Conservation (phyloP, 2,888 invertebrate genomes). For the Marronus borbonicus region DNA sequence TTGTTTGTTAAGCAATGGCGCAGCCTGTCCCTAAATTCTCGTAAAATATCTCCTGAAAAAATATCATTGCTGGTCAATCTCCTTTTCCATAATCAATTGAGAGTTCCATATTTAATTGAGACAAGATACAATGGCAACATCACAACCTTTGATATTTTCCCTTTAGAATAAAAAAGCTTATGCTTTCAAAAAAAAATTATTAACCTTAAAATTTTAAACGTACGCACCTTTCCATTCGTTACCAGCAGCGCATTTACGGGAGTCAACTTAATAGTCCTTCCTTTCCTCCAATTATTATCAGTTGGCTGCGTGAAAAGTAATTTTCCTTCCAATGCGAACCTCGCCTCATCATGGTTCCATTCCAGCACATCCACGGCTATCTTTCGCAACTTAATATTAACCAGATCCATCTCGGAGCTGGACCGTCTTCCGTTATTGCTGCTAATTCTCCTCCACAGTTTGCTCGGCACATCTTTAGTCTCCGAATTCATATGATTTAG, state of each 20-base stretch:
- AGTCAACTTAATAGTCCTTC: constrained; percentile 89
- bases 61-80: too few relatives aligned
- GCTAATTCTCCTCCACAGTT: constrained; percentile 91
- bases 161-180: background rate
- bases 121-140: too few relatives aligned
- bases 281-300: constrained; percentile 92
- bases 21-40: too few relatives aligned
- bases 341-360: constrained; percentile 95
- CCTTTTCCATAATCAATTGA: too few relatives aligned
- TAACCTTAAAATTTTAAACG: constrained; percentile 14
- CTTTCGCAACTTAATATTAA: constrained; percentile 91
- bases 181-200: background rate
- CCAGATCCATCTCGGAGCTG: constrained; percentile 89
- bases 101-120: too few relatives aligned
- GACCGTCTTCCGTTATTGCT: constrained; percentile 82
- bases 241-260: constrained; percentile 92
- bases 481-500: constrained; percentile 95
- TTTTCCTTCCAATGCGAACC: constrained; percentile 92
- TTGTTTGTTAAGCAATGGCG: too few relatives aligned
- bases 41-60: too few relatives aligned
- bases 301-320: constrained; percentile 90
- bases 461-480: constrained; percentile 92
- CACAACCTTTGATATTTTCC: too few relatives aligned
- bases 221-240: constrained; percentile 89
- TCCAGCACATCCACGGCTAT: constrained; percentile 94